Evolutionary conservation across 2,888 invertebrate species (phyloP), one percentile per base, ranked within the genome.

Genomic region (Teleiodes luculella): DNA sequence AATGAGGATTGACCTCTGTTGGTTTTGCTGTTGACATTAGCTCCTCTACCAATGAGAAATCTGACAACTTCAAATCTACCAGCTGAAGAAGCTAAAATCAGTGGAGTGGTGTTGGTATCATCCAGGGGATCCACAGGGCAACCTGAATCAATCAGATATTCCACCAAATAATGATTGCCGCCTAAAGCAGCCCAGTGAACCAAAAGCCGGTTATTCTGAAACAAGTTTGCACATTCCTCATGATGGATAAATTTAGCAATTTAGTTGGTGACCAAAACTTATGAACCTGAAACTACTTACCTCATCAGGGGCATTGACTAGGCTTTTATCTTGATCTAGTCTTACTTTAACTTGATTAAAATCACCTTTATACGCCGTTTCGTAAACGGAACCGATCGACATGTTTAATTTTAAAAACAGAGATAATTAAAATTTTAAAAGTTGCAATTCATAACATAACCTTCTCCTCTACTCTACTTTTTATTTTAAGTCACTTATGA

Each of bases 161-260:
- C 91, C 0, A 95, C 94, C 51, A 96, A 84, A 62, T 94, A 93
- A 45, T 92, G 89, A 79, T 95, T 94, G 18, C 96, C 96, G 59
- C 95, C 93, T 52, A 95, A 86, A 49, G 94, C 92, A 35, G 96
- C 95, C 95, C 96, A 95, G 76, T 96, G 95, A 61, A 96, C 83
- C 16, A 95, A 86, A 59, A 94, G 90, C 56, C 96, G 91, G 52
- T 90, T 90, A 80, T 93, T 94, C 95, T 95, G 78, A 24, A 87
- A 90, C 53, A 55, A 28, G 28, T 20, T 3, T 24, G 24, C n/a
- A n/a, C n/a, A n/a, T n/a, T n/a, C n/a, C n/a, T n/a, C n/a, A n/a
- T n/a, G n/a, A n/a, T n/a, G n/a, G n/a, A n/a, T n/a, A n/a, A n/a
- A n/a, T n/a, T n/a, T n/a, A n/a, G n/a, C n/a, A n/a, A n/a, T n/a